These are phyloP conservation scores for Idaea aversata DNA, from an alignment of 2,888 invertebrate species.

Conservation along the genomic window DNA sequence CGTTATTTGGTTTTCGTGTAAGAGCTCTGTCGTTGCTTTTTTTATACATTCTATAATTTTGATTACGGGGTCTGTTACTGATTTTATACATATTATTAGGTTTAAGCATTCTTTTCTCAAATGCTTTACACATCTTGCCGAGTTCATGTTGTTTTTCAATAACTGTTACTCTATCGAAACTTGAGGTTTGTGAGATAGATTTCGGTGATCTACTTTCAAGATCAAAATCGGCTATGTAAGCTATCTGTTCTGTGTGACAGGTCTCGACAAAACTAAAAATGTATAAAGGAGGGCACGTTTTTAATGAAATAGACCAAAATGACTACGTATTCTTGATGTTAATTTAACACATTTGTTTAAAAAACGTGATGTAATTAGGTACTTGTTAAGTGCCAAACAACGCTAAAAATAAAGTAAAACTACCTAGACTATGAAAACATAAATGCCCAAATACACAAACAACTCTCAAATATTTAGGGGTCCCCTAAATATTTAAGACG, in stretches of 20 bases:
- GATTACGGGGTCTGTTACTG: slow-evolving; percentile 22
- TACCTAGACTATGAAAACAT: too few species aligned
- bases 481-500: too few species aligned
- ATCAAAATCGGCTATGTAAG: slow-evolving; percentile 59
- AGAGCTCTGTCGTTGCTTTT: slow-evolving; percentile 13
- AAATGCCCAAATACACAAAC: too few species aligned
- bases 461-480: too few species aligned
- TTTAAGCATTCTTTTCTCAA: slow-evolving; percentile 32
- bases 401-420: too few species aligned
- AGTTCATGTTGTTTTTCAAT: slow-evolving; percentile 53
- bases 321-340: too few species aligned
- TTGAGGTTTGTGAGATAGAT: slow-evolving; percentile 50
- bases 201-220: slow-evolving; percentile 40
- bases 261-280: slow-evolving; percentile 58
- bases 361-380: too few species aligned
- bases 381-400: too few species aligned
- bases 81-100: slow-evolving; percentile 26
- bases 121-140: slow-evolving; percentile 32
- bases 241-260: slow-evolving; percentile 59
- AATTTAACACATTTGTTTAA: too few species aligned
- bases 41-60: slow-evolving; percentile 17
- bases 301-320: not conserved
- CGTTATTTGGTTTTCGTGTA: slow-evolving; percentile 15
- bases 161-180: slow-evolving; percentile 64
- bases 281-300: not conserved